phyloP scores from a whole-genome alignment of 2,797 vertebrate species.

The Champsocephalus gunnari region DNA sequence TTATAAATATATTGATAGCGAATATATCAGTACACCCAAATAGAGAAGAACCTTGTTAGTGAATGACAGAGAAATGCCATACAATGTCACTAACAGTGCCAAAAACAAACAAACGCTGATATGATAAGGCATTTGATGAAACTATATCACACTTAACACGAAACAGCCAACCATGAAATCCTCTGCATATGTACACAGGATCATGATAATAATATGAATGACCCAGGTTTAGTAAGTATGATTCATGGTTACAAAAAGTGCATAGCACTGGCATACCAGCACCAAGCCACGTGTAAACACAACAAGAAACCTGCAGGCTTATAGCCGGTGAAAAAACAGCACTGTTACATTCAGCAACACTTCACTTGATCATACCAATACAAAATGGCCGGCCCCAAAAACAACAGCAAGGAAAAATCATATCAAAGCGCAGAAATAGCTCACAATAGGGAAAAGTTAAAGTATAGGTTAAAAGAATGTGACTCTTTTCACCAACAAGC shows the following conservation, averaged over 20 bases:
- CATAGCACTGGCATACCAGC: constrained; percentile 89
- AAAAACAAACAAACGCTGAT: constrained; percentile 37
- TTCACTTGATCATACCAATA: constrained; percentile 73
- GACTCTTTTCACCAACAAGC: constrained; percentile 86
- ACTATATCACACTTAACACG: constrained; percentile 54
- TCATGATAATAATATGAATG: constrained; percentile 37
- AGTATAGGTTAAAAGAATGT: constrained; percentile 66
- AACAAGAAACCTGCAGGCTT: constrained; percentile 68
- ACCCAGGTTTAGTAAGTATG: constrained; percentile 38
- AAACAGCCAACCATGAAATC: constrained; percentile 60
- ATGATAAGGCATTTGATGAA: constrained; percentile 44
- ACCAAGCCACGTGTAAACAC: constrained; percentile 71
- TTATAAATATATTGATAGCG: not conserved
- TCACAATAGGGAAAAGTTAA: constrained; percentile 64
- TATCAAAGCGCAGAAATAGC: constrained; percentile 70
- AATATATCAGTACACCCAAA: constrained; percentile 26
- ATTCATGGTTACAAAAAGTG: constrained; percentile 63
- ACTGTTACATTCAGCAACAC: constrained; percentile 73
- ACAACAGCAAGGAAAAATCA: constrained; percentile 66
- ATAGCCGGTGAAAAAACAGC: constrained; percentile 67
- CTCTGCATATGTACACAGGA: constrained; percentile 34
- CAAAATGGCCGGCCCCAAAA: constrained; percentile 66
- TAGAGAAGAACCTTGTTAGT: constrained; percentile 24
- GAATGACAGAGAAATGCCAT: constrained; percentile 70
- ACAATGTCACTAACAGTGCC: constrained; percentile 25